Evolutionary conservation across 2,113 vertebrate genomes (phyloP), one percentile per base, ranked within the genome.

Genomic region (Hippocampus zosterae): DNA sequence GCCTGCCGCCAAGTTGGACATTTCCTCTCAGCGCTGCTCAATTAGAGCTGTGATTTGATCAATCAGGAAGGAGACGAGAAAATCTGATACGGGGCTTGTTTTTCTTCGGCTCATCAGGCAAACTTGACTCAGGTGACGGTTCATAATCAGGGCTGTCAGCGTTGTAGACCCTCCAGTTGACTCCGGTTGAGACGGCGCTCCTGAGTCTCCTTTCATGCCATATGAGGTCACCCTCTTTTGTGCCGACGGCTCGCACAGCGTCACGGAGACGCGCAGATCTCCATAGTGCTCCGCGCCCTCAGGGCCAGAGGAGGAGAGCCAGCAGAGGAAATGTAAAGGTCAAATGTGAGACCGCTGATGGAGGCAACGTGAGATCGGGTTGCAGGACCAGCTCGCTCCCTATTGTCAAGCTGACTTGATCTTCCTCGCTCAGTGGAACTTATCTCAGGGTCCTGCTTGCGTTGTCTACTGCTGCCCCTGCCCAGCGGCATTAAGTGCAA

Each of bases 251-350:
- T 37, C 69, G 70, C 73, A 65, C 55, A 42, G n/a, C 48, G 50
- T 68, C 40, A 48, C 57, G 19, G 50, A 63, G 44, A 69, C 64
- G 73, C 55, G 29, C 70, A 68, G 44, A 73, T 64, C 69, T 66
- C 72, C 61, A n/a, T 41, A 42, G 76, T 40, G 68, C 67, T 69
- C 33, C 33, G 53, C 40, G 69, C 82, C 85, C 76, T 52, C n/a
- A 63, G 89, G 85, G 77, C 79, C 23, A 41, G 73, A 78, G 85
- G 78, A 87, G 80, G 75, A 77, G 75, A 78, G 71, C 78, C 68
- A 57, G 74, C 68, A 79, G 78, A 90, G 90, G 88, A 91, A 90
- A 80, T 88, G 83, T 75, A 82, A 81, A 81, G 86, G 84, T 80
- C 83, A 84, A 81, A 86, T 85, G 82, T 71, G 70, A 74, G 80